Evolutionary conservation across 2,888 invertebrate genomes (phyloP).

Genomic region (Globia sparganii): DNA sequence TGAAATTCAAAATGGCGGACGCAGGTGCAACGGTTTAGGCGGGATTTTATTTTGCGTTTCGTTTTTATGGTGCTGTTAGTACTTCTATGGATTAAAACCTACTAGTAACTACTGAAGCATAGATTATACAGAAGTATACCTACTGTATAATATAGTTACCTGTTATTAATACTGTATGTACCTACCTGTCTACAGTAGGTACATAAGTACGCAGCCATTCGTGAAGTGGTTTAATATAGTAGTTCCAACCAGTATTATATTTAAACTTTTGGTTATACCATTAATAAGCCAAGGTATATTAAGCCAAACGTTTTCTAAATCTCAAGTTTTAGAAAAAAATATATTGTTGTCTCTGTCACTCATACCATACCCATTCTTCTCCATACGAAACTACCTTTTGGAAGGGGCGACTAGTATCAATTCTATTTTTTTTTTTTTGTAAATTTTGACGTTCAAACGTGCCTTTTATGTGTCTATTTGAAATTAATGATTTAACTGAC

Average conservation of each 20-base stretch:
- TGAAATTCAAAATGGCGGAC: constrained; percentile 78
- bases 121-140: background rate
- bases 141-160: background rate
- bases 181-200: background rate
- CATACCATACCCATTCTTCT: background rate
- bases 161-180: background rate
- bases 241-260: too few species aligned
- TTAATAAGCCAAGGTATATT: background rate
- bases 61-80: constrained; percentile 56
- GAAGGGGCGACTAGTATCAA: too few species aligned
- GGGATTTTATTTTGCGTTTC: constrained; percentile 71
- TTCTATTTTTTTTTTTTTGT: too few species aligned
- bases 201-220: background rate
- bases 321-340: background rate
- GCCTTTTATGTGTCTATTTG: too few species aligned
- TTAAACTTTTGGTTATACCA: background rate
- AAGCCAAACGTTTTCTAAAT: too few species aligned
- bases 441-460: too few species aligned
- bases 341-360: background rate
- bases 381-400: too few species aligned
- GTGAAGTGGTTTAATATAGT: too few species aligned
- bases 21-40: constrained; percentile 80
- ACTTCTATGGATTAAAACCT: background rate
- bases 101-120: background rate
- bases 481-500: too few species aligned